Conservation (phyloP, 2,113 vertebrate genomes). For the Otus sunia region DNA sequence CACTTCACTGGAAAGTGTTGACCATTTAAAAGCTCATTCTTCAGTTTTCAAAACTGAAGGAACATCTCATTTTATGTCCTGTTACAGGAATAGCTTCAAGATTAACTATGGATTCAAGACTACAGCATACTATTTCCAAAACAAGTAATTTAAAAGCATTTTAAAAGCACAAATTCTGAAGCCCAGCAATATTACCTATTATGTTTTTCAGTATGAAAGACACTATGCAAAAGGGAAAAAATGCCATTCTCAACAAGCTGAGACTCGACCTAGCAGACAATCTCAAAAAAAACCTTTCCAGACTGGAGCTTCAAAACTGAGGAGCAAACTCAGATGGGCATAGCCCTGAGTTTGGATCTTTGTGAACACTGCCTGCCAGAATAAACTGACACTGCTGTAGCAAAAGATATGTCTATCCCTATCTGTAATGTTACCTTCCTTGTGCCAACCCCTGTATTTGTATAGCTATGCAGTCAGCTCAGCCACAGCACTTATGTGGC, state of each 20-base stretch:
- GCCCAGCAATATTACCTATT: neutral
- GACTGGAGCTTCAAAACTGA: neutral
- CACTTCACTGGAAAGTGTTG: neutral
- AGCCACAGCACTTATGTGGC: neutral
- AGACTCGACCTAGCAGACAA: neutral
- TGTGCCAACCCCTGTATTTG: neutral
- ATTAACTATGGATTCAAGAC: neutral
- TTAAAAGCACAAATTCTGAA: neutral
- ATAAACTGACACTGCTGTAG: neutral
- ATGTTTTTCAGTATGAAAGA: neutral
- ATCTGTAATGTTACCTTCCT: neutral
- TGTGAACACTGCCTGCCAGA: neutral
- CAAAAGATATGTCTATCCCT: neutral
- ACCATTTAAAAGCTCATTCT: constrained; percentile 12
- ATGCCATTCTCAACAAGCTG: neutral
- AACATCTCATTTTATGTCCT: neutral
- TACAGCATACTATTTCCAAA: neutral
- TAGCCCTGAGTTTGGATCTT: neutral
- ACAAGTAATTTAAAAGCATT: neutral
- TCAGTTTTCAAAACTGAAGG: neutral
- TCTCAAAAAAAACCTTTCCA: neutral
- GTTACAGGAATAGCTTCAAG: neutral
- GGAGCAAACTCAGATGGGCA: neutral
- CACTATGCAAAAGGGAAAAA: neutral
- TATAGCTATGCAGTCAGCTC: neutral